Base-by-base conservation (phyloP, 1,140 invertebrate genomes). In the Euura saliciscinereae region DNA sequence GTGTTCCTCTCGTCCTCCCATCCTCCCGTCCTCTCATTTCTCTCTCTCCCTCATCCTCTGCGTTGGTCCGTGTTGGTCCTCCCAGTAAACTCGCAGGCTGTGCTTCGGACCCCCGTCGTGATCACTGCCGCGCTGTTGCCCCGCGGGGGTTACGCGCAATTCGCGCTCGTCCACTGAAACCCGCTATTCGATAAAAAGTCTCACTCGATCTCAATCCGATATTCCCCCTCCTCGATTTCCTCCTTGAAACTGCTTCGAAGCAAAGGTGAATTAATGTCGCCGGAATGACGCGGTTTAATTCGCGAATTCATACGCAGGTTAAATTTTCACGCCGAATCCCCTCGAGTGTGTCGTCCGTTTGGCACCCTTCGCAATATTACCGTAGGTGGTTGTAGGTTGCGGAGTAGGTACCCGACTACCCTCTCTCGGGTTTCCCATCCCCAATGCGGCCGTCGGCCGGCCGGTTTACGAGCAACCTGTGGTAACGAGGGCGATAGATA, bases 401-500 rank as follows among this genome's bases (percentile, higher is more conserved):
- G 73, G 45, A 44, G 65, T 72, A 71, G 74, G 70, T 70, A 77
- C 75, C 28, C 28, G 75, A 75, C 76, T 77, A 76, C 78, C 75
- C 75, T 66, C 76, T 72, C 74, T 75, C 69, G 72, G 75, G 76
- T 75, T 76, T 79, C 77, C 81, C 77, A 78, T 78, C 81, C 75
- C 78, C 75, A 81, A 84, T 83, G 83, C 80, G 83, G 82, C 51
- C 51, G 51, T 11, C 51, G 51, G 51, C 51, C 51, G 51, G 51
- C 82, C 85, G 84, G 83, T 87, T 87, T 87, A 87, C 86, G 86
- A 87, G 85, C 85, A 87, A 87, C 86, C 86, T 88, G 86, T 88
- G 86, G 86, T 88, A 87, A 88, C 86, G 85, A 88, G 85, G 87
- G 84, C 85, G 85, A 88, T 88, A 87, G 86, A 88, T 88, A 88